These are phyloP conservation scores for Peromyscus leucopus DNA, from an alignment of 2,113 vertebrate genomes.

Conservation along the genomic window DNA sequence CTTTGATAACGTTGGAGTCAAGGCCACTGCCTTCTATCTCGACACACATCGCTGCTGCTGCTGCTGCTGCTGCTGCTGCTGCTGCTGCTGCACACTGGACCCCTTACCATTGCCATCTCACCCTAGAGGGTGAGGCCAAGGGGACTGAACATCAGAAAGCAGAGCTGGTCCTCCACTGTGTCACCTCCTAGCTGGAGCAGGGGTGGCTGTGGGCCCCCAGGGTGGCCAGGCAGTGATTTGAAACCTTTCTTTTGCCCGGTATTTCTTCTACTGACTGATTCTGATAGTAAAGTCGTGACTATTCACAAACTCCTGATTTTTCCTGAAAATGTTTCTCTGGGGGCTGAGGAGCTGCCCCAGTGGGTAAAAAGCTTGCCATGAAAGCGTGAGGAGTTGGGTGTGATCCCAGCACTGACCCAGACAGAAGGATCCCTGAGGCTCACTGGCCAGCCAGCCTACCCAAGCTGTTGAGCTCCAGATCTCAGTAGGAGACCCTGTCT, in stretches of 20 bases:
- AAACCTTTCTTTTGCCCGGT: not conserved
- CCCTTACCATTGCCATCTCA: not conserved
- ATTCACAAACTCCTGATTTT: not conserved
- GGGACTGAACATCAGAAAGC: not conserved
- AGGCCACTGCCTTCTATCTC: not conserved
- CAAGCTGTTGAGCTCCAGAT: not conserved
- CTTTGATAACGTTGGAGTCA: not conserved
- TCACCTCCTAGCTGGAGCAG: not conserved
- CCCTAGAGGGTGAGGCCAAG: not conserved
- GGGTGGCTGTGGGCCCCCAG: accelerated
- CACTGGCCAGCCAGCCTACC: no score
- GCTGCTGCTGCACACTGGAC: no score
- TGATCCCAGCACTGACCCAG: not conserved
- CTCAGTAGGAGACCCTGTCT: not conserved
- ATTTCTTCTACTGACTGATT: not conserved
- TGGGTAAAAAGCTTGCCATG: not conserved
- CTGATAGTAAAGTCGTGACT: not conserved
- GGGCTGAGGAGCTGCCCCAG: no score
- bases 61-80: no score
- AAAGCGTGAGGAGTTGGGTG: no score
- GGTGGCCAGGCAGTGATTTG: not conserved
- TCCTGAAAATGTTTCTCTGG: not conserved
- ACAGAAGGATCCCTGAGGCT: not conserved
- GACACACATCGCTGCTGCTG: no score
- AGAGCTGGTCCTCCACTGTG: no score